Evolutionary conservation across 2,113 vertebrate genomes (phyloP).

Genomic region (Himantopus leucocephalus): DNA sequence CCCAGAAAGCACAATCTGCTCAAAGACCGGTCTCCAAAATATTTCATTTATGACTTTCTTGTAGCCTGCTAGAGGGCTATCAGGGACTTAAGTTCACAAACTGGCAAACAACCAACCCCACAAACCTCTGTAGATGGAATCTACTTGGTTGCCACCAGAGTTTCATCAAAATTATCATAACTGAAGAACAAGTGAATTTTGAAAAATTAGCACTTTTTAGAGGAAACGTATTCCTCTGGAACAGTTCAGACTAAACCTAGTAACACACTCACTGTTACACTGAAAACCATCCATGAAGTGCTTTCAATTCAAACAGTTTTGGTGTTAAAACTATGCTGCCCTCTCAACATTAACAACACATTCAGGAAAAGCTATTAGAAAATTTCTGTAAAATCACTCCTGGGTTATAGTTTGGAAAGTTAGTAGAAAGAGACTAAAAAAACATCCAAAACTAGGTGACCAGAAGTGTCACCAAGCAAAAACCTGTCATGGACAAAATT

Average conservation of each 20-base stretch:
- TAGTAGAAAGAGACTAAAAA: not conserved
- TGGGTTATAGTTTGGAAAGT: not conserved
- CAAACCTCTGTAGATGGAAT: not conserved
- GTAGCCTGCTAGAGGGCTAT: not conserved
- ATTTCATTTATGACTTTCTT: not conserved
- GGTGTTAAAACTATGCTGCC: not conserved
- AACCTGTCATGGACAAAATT: not conserved
- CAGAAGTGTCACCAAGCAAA: not conserved
- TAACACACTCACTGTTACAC: not conserved
- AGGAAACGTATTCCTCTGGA: not conserved
- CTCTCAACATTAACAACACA: not conserved
- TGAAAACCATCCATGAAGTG: not conserved
- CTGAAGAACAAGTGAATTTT: not conserved
- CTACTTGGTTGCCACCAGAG: not conserved
- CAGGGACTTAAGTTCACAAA: not conserved
- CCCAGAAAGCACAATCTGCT: not conserved
- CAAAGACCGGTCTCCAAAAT: not conserved
- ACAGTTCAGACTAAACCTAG: not conserved
- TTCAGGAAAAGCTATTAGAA: not conserved
- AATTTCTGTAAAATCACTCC: not conserved
- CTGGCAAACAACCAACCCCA: not conserved
- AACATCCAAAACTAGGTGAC: not conserved
- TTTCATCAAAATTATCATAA: not conserved
- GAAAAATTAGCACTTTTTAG: not conserved
- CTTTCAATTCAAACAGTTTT: not conserved